phyloP scores from a whole-genome alignment of 2,113 vertebrate species.

The Pteronura brasiliensis region DNA sequence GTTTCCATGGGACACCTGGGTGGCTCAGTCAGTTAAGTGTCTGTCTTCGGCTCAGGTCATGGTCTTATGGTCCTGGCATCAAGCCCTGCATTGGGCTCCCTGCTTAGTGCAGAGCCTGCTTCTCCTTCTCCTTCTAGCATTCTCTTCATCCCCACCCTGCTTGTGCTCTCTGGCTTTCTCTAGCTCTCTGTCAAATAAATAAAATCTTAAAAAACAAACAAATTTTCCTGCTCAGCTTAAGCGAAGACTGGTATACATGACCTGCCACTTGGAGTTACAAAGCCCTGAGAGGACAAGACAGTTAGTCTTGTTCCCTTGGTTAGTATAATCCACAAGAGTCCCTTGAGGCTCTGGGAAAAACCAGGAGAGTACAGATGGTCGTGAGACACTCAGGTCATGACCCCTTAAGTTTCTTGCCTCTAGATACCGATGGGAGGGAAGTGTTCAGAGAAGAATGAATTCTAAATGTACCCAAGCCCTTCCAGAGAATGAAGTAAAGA shows the following conservation, averaged over 20 bases:
- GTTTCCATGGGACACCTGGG: not conserved
- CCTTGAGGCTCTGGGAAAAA: not conserved
- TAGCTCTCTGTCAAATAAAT: not conserved
- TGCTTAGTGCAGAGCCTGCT: not conserved
- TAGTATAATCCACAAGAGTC: not conserved
- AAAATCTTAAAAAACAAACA: not conserved
- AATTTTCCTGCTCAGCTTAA: not conserved
- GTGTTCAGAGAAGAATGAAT: not conserved
- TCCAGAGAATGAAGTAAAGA: not conserved
- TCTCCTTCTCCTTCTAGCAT: not conserved
- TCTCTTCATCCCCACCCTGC: not conserved
- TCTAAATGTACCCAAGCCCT: not conserved
- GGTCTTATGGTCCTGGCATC: not conserved
- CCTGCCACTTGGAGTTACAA: no score
- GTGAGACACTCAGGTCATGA: not conserved
- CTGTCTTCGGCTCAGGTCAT: not conserved
- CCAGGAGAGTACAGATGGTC: not conserved
- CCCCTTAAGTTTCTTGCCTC: not conserved
- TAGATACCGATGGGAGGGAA: not conserved
- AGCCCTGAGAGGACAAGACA: not conserved
- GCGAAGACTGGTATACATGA: no score
- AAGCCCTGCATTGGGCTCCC: not conserved
- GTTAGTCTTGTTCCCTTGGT: no score
- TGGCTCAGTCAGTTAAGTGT: not conserved
- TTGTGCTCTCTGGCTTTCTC: not conserved